These are phyloP conservation scores for Phrynocephalus forsythii DNA, from an alignment of 2,797 vertebrate genomes.

Conservation along the genomic window DNA sequence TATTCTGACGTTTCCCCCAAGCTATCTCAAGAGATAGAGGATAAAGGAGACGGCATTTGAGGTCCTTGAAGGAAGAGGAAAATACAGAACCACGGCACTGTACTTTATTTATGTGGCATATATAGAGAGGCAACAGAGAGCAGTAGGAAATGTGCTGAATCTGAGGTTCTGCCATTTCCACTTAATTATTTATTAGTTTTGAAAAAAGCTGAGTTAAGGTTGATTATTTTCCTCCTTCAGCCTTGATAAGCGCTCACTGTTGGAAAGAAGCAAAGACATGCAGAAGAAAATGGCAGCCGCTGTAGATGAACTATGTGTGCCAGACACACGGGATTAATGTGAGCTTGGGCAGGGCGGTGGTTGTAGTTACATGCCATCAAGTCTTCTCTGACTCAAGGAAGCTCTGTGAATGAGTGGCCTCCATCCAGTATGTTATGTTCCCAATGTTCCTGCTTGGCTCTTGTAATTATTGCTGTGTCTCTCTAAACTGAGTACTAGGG, in stretches of 20 bases:
- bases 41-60: neutral
- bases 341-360: too few species aligned
- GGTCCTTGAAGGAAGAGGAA: neutral
- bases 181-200: neutral
- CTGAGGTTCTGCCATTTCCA: neutral
- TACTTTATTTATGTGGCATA: neutral
- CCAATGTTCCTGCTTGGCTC: too few species aligned
- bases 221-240: neutral
- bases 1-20: neutral
- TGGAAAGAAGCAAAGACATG: neutral
- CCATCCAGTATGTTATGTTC: too few species aligned
- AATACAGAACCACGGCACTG: neutral
- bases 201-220: conserved; percentile 6
- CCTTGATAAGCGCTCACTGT: neutral
- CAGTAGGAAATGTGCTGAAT: neutral
- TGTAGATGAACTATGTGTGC: neutral
- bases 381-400: neutral
- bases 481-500: too few species aligned
- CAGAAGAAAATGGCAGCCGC: neutral
- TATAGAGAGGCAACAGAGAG: neutral
- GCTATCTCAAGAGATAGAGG: neutral
- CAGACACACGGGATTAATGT: neutral
- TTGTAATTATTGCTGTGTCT: too few species aligned
- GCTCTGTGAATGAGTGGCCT: too few species aligned
- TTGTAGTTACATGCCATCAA: neutral